A percentile compares a stretch with the other conserved stretches of the same genome.
phyloP scores from a whole-genome alignment of 2,113 vertebrate species.

The Andinoacara biseriatus region DNA sequence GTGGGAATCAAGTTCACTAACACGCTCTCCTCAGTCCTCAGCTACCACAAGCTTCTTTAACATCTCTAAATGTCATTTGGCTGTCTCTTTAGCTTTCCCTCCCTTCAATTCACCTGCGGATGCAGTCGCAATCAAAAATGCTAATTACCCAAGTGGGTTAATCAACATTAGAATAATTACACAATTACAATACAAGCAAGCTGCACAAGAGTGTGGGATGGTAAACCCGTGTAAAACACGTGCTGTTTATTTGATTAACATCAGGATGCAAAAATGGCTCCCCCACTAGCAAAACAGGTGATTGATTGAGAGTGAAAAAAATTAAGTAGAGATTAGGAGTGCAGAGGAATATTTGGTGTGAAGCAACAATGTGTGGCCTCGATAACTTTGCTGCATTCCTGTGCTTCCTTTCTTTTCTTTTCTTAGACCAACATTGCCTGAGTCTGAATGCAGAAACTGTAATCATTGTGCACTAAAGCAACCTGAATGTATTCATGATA shows the following conservation, averaged over 20 bases:
- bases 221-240: slow-evolving; percentile 74
- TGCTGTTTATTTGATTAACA: slow-evolving; percentile 69
- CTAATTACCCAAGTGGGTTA: slow-evolving; percentile 77
- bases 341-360: slow-evolving; percentile 14
- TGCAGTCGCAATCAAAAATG: slow-evolving; percentile 72
- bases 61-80: slow-evolving; percentile 29
- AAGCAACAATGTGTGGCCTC: not conserved
- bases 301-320: slow-evolving; percentile 51
- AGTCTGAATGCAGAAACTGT: not conserved
- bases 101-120: slow-evolving; percentile 64
- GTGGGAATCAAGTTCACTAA: not conserved
- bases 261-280: slow-evolving; percentile 56
- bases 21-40: not conserved
- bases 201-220: slow-evolving; percentile 63
- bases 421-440: not conserved
- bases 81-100: slow-evolving; percentile 26
- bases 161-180: slow-evolving; percentile 79
- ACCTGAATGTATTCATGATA: not conserved
- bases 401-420: not conserved
- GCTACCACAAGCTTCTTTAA: not conserved
- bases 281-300: slow-evolving; percentile 60
- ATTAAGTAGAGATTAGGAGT: not conserved
- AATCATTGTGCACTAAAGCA: not conserved
- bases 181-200: slow-evolving; percentile 70
- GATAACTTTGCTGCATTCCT: not conserved